Conservation (phyloP, 2,888 invertebrate species). For the Rhagonycha lutea region DNA sequence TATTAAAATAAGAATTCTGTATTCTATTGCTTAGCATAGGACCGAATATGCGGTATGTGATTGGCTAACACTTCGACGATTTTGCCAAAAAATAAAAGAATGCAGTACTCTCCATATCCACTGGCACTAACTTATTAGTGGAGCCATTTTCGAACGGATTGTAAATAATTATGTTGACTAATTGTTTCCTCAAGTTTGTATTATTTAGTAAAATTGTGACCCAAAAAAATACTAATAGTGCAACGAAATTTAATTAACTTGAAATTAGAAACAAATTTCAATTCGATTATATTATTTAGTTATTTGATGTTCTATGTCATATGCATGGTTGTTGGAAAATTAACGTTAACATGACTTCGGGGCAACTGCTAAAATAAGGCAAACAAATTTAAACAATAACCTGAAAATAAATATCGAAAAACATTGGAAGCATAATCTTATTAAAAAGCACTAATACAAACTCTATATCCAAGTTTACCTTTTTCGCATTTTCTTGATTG, state of each 20-base stretch:
- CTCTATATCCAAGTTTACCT: slow-evolving; percentile 66
- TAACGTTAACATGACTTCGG: slow-evolving; percentile 18
- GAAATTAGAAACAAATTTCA: background rate
- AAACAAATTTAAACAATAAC: slow-evolving; percentile 6
- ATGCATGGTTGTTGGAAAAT: slow-evolving; percentile 16
- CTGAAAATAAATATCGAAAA: background rate
- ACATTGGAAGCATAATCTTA: background rate
- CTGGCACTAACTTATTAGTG: too few relatives aligned
- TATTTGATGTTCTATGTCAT: slow-evolving; percentile 11
- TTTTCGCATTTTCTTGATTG: slow-evolving; percentile 91
- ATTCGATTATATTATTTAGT: background rate
- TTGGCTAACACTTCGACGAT: too few relatives aligned
- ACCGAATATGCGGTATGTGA: too few relatives aligned
- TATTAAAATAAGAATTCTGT: too few relatives aligned
- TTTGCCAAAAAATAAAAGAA: too few relatives aligned
- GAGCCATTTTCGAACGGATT: too few relatives aligned
- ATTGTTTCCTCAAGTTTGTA: too few relatives aligned
- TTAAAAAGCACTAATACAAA: background rate
- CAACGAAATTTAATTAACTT: background rate
- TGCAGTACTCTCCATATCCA: too few relatives aligned
- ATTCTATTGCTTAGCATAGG: too few relatives aligned
- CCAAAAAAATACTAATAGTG: too few relatives aligned
- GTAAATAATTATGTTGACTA: too few relatives aligned
- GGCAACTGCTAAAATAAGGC: slow-evolving; percentile 3
- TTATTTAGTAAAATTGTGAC: too few relatives aligned